A percentile compares a stretch with the other conserved stretches of the same genome.
Evolutionary conservation across 1,140 invertebrate species (phyloP).

Genomic region (Drosophila lini): DNA sequence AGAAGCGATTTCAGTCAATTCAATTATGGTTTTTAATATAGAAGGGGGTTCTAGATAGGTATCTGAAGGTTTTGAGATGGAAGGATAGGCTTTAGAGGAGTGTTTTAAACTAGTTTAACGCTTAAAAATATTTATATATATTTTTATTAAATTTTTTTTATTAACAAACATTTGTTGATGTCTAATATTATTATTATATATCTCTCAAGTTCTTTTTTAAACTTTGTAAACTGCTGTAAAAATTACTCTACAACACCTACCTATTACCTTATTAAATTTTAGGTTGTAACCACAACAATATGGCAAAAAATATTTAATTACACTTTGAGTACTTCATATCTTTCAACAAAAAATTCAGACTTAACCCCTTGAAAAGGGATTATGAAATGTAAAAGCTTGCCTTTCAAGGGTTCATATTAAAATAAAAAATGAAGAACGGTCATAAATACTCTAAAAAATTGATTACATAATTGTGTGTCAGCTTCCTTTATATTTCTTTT

Average conservation of each 20-base stretch:
- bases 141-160: too few species aligned
- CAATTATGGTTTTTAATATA: slow-evolving; percentile 1
- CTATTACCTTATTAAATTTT: not conserved
- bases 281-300: too few species aligned
- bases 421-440: not conserved
- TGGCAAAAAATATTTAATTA: slow-evolving; percentile 2
- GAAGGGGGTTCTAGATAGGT: not conserved
- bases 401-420: not conserved
- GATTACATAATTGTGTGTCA: slow-evolving; percentile 10
- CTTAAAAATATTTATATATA: not conserved
- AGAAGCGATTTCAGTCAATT: slow-evolving; percentile 2
- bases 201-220: not conserved
- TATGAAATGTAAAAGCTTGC: not conserved
- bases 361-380: not conserved
- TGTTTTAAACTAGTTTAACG: too few species aligned
- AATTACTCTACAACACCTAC: too few species aligned
- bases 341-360: not conserved
- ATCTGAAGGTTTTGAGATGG: too few species aligned
- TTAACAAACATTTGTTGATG: too few species aligned
- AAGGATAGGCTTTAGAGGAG: not conserved
- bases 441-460: not conserved
- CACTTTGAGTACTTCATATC: too few species aligned
- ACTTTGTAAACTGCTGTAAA: not conserved
- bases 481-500: not conserved
- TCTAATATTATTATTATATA: not conserved